Conservation (phyloP, 2,888 invertebrate genomes). For the Habroteleia sp. region DNA sequence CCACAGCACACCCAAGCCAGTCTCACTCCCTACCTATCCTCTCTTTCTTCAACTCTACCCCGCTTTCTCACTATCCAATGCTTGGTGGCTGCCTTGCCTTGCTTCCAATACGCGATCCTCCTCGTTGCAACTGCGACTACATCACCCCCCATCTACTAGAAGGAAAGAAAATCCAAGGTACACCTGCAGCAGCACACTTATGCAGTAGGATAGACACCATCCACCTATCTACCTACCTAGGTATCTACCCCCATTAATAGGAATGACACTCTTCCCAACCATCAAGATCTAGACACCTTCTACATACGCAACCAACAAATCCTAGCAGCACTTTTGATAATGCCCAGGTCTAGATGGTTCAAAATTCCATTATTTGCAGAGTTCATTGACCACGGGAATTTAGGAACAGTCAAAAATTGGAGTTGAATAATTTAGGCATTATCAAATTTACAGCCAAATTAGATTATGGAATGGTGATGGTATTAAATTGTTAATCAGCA, state of each 20-base stretch:
- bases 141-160: slow-evolving; percentile 26
- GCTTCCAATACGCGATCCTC: slow-evolving; percentile 59
- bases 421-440: too few species aligned
- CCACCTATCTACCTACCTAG: slow-evolving; percentile 11
- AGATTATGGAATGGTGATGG: too few species aligned
- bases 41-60: slow-evolving; percentile 64
- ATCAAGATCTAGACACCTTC: slow-evolving; percentile 42
- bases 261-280: slow-evolving; percentile 23
- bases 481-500: too few species aligned
- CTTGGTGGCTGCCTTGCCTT: slow-evolving; percentile 60
- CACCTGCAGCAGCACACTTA: too few species aligned
- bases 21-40: slow-evolving; percentile 64
- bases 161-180: too few species aligned
- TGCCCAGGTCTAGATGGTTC: background rate
- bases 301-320: slow-evolving; percentile 11
- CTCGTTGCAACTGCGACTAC: slow-evolving; percentile 47
- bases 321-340: background rate
- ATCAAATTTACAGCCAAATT: too few species aligned
- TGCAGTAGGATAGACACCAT: slow-evolving; percentile 11
- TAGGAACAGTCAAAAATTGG: background rate
- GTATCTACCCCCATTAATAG: slow-evolving; percentile 29
- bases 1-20: slow-evolving; percentile 65
- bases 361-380: background rate
- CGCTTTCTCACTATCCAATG: slow-evolving; percentile 62
- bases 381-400: too few species aligned